Evolutionary conservation across 2,113 vertebrate species (phyloP).

Genomic region (Ranitomeya imitator): DNA sequence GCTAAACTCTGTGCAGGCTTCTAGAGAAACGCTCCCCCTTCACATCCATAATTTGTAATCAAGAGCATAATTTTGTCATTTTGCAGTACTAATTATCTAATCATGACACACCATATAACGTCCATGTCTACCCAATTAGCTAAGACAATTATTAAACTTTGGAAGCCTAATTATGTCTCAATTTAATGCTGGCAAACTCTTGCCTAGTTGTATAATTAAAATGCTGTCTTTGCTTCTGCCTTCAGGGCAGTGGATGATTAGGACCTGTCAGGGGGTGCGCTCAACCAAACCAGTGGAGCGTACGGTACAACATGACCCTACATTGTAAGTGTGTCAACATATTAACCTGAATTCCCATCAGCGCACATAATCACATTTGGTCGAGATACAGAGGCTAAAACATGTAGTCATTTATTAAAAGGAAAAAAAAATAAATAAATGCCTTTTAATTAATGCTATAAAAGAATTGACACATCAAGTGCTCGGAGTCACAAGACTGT

Average conservation of each 20-base stretch:
- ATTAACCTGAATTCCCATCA: conserved; percentile 99
- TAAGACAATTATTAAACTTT: conserved; percentile 95
- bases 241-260: conserved; percentile 92
- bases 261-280: conserved; percentile 92
- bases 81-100: conserved; percentile 86
- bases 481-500: conserved; percentile 74
- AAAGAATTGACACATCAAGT: conserved; percentile 74
- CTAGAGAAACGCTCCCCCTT: conserved; percentile 62
- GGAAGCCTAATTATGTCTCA: conserved; percentile 95
- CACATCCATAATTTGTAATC: conserved; percentile 72
- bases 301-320: conserved; percentile 91
- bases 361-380: conserved; percentile 81
- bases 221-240: conserved; percentile 86
- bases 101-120: conserved; percentile 75
- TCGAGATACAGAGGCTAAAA: conserved; percentile 73
- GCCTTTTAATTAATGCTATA: conserved; percentile 80
- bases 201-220: conserved; percentile 90
- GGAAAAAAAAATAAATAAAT: conserved; percentile 74
- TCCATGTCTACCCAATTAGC: conserved; percentile 90
- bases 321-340: conserved; percentile 99
- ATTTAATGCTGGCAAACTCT: conserved; percentile 90
- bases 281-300: conserved; percentile 85
- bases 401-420: conserved; percentile 81
- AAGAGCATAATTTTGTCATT: conserved; percentile 82
- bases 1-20: conserved; percentile 66